A percentile compares a stretch with the other conserved stretches of the same genome.
These are phyloP conservation scores for Eretmocerus hayati DNA, from an alignment of 2,888 invertebrate genomes.

Conservation along the genomic window DNA sequence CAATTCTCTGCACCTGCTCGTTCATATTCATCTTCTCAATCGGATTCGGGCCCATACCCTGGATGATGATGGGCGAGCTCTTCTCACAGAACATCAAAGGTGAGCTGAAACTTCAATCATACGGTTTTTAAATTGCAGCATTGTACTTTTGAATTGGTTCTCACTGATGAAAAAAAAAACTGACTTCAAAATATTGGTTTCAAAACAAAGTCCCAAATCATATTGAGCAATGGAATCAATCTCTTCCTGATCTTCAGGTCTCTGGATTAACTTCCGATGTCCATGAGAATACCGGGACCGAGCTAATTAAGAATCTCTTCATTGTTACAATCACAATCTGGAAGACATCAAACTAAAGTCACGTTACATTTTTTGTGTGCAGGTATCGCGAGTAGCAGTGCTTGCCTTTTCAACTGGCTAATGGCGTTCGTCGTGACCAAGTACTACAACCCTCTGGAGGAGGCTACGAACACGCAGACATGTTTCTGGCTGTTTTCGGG, in stretches of 20 bases:
- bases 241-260: too few relatives aligned
- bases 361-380: not conserved
- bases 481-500: constrained; percentile 72
- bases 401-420: constrained; percentile 76
- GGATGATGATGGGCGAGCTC: constrained; percentile 79
- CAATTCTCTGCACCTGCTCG: constrained; percentile 64
- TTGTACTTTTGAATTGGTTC: not conserved
- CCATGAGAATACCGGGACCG: too few relatives aligned
- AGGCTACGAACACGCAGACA: constrained; percentile 53
- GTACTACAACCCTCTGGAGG: constrained; percentile 57
- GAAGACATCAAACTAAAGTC: not conserved
- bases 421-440: constrained; percentile 75
- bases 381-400: constrained; percentile 63
- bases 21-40: constrained; percentile 77
- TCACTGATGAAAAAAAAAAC: too few relatives aligned
- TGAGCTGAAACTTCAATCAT: not conserved
- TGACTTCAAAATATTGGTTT: too few relatives aligned
- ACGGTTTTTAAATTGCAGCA: not conserved
- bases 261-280: too few relatives aligned
- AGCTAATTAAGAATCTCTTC: too few relatives aligned
- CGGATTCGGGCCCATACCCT: constrained; percentile 83
- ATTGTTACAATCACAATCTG: too few relatives aligned
- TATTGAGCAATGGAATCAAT: too few relatives aligned
- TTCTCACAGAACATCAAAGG: constrained; percentile 74
- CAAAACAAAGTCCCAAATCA: too few relatives aligned